A percentile compares a stretch with the other conserved stretches of the same genome.
These are phyloP conservation scores for Xenopus laevis DNA, from an alignment of 2,113 vertebrate genomes.

Conservation along the genomic window DNA sequence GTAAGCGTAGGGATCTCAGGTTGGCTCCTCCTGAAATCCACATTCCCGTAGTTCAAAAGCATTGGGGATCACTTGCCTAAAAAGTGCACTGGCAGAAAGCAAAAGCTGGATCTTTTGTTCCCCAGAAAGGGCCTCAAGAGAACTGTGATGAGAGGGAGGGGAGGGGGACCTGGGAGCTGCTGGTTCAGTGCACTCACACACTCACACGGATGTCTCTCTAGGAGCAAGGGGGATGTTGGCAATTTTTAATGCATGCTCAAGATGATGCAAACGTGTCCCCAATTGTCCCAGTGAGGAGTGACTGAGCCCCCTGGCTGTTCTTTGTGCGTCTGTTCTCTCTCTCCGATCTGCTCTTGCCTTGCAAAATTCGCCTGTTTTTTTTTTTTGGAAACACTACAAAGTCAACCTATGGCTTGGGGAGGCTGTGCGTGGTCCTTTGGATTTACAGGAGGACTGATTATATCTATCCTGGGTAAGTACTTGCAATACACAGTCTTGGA, in stretches of 20 bases:
- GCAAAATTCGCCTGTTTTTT: conserved; percentile 34
- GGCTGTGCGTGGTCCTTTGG: conserved; percentile 57
- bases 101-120: conserved; percentile 54
- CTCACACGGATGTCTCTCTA: conserved; percentile 41
- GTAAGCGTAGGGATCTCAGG: neutral
- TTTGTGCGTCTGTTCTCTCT: conserved; percentile 30
- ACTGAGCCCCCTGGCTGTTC: conserved; percentile 45
- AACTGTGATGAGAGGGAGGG: conserved; percentile 51
- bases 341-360: neutral
- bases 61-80: conserved; percentile 48
- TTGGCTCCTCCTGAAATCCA: conserved; percentile 19
- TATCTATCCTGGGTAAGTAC: conserved; percentile 54
- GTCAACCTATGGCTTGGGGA: conserved; percentile 67
- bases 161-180: conserved; percentile 29
- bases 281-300: conserved; percentile 40
- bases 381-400: conserved; percentile 48
- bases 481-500: neutral
- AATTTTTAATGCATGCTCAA: conserved; percentile 78
- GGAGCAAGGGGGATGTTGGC: conserved; percentile 67
- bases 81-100: conserved; percentile 53
- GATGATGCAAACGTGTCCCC: conserved; percentile 81
- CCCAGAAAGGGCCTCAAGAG: conserved; percentile 57
- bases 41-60: conserved; percentile 25
- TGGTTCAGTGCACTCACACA: conserved; percentile 37
- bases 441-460: conserved; percentile 61